Evolutionary conservation across 2,888 invertebrate genomes (phyloP), one percentile per base, ranked within the genome.

Genomic region (Macaria notata): DNA sequence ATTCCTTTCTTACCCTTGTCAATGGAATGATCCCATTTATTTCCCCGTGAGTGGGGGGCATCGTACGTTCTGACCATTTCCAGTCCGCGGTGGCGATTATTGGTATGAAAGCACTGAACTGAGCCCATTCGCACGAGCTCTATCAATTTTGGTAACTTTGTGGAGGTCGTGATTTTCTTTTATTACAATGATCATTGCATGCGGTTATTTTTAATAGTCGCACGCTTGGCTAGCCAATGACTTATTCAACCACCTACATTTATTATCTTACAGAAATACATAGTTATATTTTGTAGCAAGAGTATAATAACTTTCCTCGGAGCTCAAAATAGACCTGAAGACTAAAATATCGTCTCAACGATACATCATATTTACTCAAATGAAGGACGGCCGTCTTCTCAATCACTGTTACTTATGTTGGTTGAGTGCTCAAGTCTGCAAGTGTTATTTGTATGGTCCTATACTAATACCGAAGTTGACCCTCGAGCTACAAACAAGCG

Each of bases 401-500:
- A 36, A 36, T 36, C 5, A 36, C 33, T 36, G 33, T 41, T 41
- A 41, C 8, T 41, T 9, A 2, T 19, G 19, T 19, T 47, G 38
- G 46, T 46, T 6, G 9, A 3, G 54, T 50, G 52, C 49, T 36
- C 33, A 49, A 49, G 51, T 55, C 30, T 29, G 6, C 36, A 51
- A 54, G 48, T 59, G 51, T 54, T 47, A 55, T 59, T 59, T 55
- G 51, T 48, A 54, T 49, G 48, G 54, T 54, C 42, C 54, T 44
- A 30, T 53, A 49, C 50, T 54, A 53, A 55, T 63, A 63, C 53
- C 45, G 44, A 66, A 74, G 70, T 71, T 76, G 75, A 79, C 81
- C 69, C 69, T 54, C 54, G 51, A 65, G 67, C 70, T 70, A 75
- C 79, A 83, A 84, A 86, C 82, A 83, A 81, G 80, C 83, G 77